phyloP scores from a whole-genome alignment of 2,888 invertebrate genomes.

The Cactoblastis cactorum region DNA sequence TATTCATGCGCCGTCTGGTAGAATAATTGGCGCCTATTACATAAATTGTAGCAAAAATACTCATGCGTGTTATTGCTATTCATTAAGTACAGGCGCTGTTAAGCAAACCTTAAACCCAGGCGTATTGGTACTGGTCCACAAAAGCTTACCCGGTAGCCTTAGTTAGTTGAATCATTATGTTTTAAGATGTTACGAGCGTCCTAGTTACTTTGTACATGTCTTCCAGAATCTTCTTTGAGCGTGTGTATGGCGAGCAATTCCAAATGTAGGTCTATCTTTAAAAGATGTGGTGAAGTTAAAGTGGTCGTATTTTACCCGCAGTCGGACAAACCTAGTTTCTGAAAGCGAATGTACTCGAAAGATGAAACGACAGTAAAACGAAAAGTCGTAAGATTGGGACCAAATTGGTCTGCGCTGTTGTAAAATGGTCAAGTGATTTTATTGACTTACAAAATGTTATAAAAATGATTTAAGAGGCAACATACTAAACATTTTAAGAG shows the following conservation, averaged over 20 bases:
- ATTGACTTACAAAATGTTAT: neutral
- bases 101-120: neutral
- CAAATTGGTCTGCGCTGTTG: conserved; percentile 9
- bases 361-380: conserved; percentile 32
- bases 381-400: conserved; percentile 30
- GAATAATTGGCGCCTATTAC: conserved; percentile 37
- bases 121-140: conserved; percentile 29
- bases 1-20: conserved; percentile 26
- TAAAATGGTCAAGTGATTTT: conserved; percentile 11
- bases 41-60: conserved; percentile 21
- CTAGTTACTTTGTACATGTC: conserved; percentile 37
- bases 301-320: conserved; percentile 29
- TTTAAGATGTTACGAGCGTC: conserved; percentile 33
- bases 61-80: conserved; percentile 2
- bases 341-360: conserved; percentile 30
- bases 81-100: conserved; percentile 7
- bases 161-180: conserved; percentile 28
- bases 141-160: conserved; percentile 33
- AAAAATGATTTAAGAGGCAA: neutral
- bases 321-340: conserved; percentile 23
- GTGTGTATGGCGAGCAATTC: conserved; percentile 25
- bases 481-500: neutral
- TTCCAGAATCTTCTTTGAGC: conserved; percentile 29
- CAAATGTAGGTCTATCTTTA: conserved; percentile 30
- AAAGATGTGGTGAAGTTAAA: conserved; percentile 18